Conservation (phyloP, 2,797 vertebrate species). For the Geotrypetes seraphini region DNA sequence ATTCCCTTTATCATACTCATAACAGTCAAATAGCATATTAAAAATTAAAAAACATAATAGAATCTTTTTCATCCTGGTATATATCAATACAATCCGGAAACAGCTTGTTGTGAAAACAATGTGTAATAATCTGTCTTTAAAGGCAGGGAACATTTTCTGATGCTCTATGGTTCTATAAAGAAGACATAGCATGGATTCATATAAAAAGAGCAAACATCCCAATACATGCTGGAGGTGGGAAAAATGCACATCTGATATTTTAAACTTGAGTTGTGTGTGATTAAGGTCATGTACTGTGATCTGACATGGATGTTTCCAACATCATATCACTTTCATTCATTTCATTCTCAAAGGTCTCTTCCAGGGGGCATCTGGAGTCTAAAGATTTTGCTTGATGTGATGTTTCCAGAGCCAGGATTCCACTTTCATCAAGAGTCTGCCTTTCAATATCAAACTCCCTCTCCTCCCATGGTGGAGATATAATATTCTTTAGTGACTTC, state of each 20-base stretch:
- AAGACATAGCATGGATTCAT: constrained; percentile 32
- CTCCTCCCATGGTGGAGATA: constrained; percentile 77
- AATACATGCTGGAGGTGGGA: constrained; percentile 23
- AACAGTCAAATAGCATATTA: background rate
- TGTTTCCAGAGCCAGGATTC: constrained; percentile 68
- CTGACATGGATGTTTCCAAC: constrained; percentile 92
- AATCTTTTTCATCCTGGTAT: constrained; percentile 29
- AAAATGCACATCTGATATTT: constrained; percentile 15
- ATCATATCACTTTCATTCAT: constrained; percentile 97
- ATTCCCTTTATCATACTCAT: constrained; percentile 3
- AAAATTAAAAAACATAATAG: background rate
- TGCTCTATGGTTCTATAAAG: constrained; percentile 27
- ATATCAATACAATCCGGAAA: constrained; percentile 18
- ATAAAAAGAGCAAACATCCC: too few relatives aligned
- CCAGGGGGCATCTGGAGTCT: constrained; percentile 66
- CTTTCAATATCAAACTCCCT: constrained; percentile 63
- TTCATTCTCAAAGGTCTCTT: constrained; percentile 89
- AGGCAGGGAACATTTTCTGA: constrained; percentile 18
- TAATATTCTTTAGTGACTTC: constrained; percentile 89
- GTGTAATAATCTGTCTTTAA: constrained; percentile 13
- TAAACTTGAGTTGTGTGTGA: constrained; percentile 1
- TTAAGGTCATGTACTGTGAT: constrained; percentile 82
- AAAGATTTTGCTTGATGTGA: constrained; percentile 69
- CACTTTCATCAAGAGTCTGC: constrained; percentile 71
- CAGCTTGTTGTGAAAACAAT: constrained; percentile 2